These are phyloP conservation scores for Microcebus ravelobensis DNA, from an alignment of 2,113 vertebrate genomes.

Conservation along the genomic window DNA sequence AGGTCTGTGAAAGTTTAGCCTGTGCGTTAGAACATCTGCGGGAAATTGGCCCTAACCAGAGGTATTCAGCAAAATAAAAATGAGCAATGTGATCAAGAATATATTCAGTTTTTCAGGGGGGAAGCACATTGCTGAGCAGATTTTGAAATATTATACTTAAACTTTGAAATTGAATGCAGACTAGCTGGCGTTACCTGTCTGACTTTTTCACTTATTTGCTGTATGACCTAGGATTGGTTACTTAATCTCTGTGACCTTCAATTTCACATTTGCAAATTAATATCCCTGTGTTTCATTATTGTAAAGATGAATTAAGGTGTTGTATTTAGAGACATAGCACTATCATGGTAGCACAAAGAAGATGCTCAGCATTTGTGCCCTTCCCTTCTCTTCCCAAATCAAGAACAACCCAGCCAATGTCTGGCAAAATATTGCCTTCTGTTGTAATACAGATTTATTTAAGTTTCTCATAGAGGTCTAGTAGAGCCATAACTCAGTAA, in stretches of 20 bases:
- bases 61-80: not conserved
- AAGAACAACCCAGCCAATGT: not conserved
- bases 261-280: not conserved
- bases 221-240: not conserved
- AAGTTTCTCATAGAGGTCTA: not conserved
- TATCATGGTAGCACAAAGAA: not conserved
- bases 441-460: not conserved
- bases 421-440: not conserved
- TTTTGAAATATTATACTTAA: not conserved
- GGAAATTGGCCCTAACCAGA: not conserved
- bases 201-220: not conserved
- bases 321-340: not conserved
- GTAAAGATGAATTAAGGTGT: not conserved
- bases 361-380: fast-evolving
- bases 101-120: not conserved
- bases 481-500: not conserved
- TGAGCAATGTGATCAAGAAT: not conserved
- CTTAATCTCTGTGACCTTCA: not conserved
- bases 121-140: not conserved
- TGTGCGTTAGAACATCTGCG: not conserved
- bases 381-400: not conserved
- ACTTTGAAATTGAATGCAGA: not conserved
- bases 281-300: not conserved
- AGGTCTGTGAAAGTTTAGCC: not conserved
- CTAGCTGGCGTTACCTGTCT: not conserved